These are phyloP conservation scores for Otolemur crassicaudatus DNA, from an alignment of 2,797 vertebrate species.

Conservation along the genomic window DNA sequence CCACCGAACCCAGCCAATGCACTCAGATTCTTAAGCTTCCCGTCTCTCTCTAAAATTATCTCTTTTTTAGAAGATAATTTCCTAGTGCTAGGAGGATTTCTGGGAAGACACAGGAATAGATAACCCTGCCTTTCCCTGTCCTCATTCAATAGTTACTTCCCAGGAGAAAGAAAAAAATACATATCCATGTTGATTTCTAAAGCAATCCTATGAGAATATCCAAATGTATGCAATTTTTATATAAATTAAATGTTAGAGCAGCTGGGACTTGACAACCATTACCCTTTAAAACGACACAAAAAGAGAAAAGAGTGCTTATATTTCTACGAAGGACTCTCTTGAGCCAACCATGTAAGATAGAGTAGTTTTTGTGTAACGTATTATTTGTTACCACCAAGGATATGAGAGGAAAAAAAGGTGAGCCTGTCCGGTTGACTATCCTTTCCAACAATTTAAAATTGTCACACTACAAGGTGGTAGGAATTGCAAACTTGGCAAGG, in stretches of 20 bases:
- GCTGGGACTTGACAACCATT: neutral
- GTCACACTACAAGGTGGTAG: accelerated
- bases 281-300: neutral
- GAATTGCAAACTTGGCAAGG: neutral
- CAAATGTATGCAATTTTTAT: neutral
- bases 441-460: neutral
- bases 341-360: neutral
- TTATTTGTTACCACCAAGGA: neutral
- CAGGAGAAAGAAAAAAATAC: neutral
- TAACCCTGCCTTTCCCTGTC: neutral
- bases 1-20: neutral
- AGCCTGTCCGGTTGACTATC: neutral
- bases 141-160: neutral
- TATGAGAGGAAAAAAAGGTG: neutral
- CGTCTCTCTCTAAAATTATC: neutral
- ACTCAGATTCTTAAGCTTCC: neutral
- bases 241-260: neutral
- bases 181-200: neutral
- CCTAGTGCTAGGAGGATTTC: neutral
- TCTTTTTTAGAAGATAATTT: neutral
- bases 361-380: neutral
- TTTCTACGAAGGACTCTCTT: neutral
- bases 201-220: neutral
- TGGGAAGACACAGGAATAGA: neutral
- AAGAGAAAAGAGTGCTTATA: neutral